Conservation (phyloP, 2,113 vertebrate genomes). For the Cettia cetti region DNA sequence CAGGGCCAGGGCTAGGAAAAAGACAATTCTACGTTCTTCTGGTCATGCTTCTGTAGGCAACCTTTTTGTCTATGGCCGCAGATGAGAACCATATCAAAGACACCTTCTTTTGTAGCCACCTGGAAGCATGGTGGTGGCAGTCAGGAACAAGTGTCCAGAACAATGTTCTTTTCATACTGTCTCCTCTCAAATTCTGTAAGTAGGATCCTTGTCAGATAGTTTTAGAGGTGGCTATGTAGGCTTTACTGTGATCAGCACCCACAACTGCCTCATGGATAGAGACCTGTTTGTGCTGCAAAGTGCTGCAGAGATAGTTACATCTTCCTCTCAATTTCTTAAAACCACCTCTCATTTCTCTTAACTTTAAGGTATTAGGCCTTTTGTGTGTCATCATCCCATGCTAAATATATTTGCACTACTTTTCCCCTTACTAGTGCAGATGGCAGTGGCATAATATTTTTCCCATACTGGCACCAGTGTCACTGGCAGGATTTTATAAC, state of each 20-base stretch:
- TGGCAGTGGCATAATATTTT: background rate
- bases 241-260: background rate
- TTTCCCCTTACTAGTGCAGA: background rate
- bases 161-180: background rate
- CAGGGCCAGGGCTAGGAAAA: background rate
- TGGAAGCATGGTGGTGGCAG: background rate
- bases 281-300: background rate
- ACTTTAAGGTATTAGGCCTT: background rate
- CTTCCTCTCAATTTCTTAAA: background rate
- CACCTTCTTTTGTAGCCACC: background rate
- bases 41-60: background rate
- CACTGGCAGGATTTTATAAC: background rate
- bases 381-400: background rate
- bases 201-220: background rate
- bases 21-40: background rate
- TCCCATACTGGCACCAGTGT: background rate
- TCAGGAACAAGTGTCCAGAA: background rate
- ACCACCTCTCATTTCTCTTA: background rate
- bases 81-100: background rate
- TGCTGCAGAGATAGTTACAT: background rate
- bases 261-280: background rate
- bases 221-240: background rate
- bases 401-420: background rate
- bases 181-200: fast-evolving
- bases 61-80: background rate